These are phyloP conservation scores for Oscheius onirici DNA, from an alignment of 2,888 invertebrate genomes.

Conservation along the genomic window DNA sequence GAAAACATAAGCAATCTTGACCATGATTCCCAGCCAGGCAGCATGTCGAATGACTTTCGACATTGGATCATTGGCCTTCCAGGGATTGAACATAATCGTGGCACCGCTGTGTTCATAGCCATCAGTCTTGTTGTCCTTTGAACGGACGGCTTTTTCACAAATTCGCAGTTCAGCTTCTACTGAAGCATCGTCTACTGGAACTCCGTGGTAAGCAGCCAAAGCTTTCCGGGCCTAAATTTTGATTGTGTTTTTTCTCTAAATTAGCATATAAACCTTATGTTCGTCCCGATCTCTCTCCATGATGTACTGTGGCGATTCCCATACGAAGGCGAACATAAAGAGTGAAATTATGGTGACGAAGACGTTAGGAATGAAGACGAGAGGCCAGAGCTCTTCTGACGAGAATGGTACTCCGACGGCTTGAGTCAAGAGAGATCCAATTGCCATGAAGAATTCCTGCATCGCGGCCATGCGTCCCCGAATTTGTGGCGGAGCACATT, in stretches of 20 bases:
- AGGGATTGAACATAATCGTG: slow-evolving; percentile 43
- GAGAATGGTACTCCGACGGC: slow-evolving; percentile 51
- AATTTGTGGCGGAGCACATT: slow-evolving; percentile 46
- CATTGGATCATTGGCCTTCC: slow-evolving; percentile 41
- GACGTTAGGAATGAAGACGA: slow-evolving; percentile 45
- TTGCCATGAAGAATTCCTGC: slow-evolving; percentile 53
- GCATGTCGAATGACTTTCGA: slow-evolving; percentile 41
- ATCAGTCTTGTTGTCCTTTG: not conserved
- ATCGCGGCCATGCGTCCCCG: slow-evolving; percentile 53
- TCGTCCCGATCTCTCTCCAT: slow-evolving; percentile 40
- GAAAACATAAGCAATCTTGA: slow-evolving; percentile 52
- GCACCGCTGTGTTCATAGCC: slow-evolving; percentile 35
- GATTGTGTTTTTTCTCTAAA: not conserved
- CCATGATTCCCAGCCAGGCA: slow-evolving; percentile 46
- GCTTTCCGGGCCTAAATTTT: slow-evolving; percentile 43
- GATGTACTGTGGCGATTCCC: slow-evolving; percentile 44
- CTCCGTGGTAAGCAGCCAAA: slow-evolving; percentile 48
- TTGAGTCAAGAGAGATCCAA: slow-evolving; percentile 48
- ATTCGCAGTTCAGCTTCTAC: slow-evolving; percentile 43
- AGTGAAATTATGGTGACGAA: slow-evolving; percentile 35
- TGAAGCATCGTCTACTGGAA: slow-evolving; percentile 36
- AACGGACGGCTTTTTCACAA: slow-evolving; percentile 32
- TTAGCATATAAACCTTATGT: slow-evolving; percentile 21
- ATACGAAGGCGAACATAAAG: slow-evolving; percentile 41
- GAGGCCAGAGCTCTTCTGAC: slow-evolving; percentile 43